phyloP scores from a whole-genome alignment of 2,888 invertebrate species.

The Sicus ferrugineus region DNA sequence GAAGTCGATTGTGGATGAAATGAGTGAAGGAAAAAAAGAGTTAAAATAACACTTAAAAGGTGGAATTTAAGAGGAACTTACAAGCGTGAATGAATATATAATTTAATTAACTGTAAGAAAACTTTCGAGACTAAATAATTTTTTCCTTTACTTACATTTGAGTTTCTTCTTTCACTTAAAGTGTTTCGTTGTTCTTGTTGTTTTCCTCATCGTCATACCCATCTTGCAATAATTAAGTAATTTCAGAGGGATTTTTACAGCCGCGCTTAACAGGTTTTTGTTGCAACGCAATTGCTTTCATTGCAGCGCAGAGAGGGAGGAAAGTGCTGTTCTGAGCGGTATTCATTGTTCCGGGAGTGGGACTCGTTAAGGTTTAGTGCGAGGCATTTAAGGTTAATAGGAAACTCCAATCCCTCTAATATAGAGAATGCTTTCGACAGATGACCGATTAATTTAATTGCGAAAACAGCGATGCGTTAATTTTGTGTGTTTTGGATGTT shows the following conservation, averaged over 20 bases:
- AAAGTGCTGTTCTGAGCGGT: not conserved
- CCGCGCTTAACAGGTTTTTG: conserved; percentile 35
- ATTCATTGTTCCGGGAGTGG: not conserved
- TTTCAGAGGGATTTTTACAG: conserved; percentile 45
- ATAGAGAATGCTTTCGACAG: conserved; percentile 15
- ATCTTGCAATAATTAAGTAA: conserved; percentile 51
- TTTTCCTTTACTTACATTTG: no score
- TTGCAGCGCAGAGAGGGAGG: not conserved
- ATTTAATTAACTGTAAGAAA: conserved; percentile 25
- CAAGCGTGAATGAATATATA: conserved; percentile 9
- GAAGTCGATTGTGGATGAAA: not conserved
- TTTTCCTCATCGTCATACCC: not conserved
- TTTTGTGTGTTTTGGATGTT: no score
- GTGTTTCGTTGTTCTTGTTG: not conserved
- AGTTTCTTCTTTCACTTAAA: not conserved
- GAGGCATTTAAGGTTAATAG: no score
- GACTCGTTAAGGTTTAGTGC: no score
- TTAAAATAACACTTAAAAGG: not conserved
- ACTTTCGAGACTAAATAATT: conserved; percentile 20
- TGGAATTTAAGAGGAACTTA: not conserved
- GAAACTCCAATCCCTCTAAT: no score
- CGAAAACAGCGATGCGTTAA: no score
- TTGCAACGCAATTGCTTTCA: not conserved
- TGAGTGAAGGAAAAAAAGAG: not conserved
- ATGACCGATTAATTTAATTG: conserved; percentile 7